phyloP scores from a whole-genome alignment of 2,888 invertebrate species.

The Yponomeuta sedellus region DNA sequence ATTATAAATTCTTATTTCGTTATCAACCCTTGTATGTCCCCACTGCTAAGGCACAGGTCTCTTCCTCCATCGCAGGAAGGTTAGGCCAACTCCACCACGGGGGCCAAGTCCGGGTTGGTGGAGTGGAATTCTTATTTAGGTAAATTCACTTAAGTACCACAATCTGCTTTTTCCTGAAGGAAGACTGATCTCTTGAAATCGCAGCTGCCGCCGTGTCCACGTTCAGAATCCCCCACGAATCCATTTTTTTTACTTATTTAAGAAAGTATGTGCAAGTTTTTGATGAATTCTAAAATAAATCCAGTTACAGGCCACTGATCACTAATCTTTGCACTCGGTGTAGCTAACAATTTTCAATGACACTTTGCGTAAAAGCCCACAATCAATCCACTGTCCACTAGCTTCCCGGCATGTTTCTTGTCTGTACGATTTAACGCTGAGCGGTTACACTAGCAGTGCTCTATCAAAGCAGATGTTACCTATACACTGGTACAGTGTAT shows the following conservation, averaged over 20 bases:
- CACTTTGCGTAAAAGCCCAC: conserved; percentile 42
- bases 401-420: conserved; percentile 18
- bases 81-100: too few relatives aligned
- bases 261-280: background rate
- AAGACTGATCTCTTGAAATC: conserved; percentile 82
- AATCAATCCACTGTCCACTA: background rate
- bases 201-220: conserved; percentile 80
- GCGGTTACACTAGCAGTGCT: conserved; percentile 33
- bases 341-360: conserved; percentile 32
- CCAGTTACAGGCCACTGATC: conserved; percentile 24
- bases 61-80: too few relatives aligned
- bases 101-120: too few relatives aligned
- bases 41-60: too few relatives aligned
- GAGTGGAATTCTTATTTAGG: too few relatives aligned
- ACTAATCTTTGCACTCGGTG: conserved; percentile 7
- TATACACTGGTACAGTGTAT: conserved; percentile 27
- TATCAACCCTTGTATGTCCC: too few relatives aligned
- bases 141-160: conserved; percentile 35
- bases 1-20: too few relatives aligned
- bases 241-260: conserved; percentile 64
- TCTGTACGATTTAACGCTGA: conserved; percentile 28
- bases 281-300: conserved; percentile 22
- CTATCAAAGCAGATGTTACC: conserved; percentile 22
- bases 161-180: conserved; percentile 63
- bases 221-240: conserved; percentile 83